Evolutionary conservation across 2,888 invertebrate genomes (phyloP).

Genomic region (Linnaemya tessellans): DNA sequence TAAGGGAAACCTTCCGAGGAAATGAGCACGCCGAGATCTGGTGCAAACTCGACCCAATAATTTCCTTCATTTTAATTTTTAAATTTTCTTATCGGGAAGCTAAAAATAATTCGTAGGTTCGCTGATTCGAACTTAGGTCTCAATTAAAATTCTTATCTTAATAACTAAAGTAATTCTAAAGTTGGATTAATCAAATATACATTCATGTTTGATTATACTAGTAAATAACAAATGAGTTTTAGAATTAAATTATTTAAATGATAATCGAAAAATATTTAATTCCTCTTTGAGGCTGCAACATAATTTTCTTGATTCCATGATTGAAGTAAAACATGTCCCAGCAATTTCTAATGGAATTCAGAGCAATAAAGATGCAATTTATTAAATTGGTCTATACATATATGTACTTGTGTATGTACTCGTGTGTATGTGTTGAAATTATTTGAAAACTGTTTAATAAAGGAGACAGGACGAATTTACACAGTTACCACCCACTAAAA

Average conservation of each 20-base stretch:
- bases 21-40: no score
- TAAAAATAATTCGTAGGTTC: no score
- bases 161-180: no score
- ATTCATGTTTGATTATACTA: neutral
- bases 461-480: neutral
- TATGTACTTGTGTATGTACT: neutral
- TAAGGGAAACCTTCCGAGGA: no score
- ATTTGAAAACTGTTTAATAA: neutral
- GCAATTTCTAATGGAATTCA: slow-evolving; percentile 28
- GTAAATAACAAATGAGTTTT: neutral
- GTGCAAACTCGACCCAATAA: no score
- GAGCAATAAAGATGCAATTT: neutral
- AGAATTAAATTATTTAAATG: neutral
- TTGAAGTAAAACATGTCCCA: neutral
- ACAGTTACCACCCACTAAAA: slow-evolving; percentile 13
- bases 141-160: no score
- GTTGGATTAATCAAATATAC: neutral
- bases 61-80: no score
- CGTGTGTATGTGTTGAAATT: no score
- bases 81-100: no score
- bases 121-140: no score
- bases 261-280: neutral
- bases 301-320: neutral
- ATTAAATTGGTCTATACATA: neutral
- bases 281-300: neutral